Percentiles rank a stretch among this genome's conserved stretches.
Conservation (phyloP, 1,140 invertebrate genomes). For the Eciton burchellii region DNA sequence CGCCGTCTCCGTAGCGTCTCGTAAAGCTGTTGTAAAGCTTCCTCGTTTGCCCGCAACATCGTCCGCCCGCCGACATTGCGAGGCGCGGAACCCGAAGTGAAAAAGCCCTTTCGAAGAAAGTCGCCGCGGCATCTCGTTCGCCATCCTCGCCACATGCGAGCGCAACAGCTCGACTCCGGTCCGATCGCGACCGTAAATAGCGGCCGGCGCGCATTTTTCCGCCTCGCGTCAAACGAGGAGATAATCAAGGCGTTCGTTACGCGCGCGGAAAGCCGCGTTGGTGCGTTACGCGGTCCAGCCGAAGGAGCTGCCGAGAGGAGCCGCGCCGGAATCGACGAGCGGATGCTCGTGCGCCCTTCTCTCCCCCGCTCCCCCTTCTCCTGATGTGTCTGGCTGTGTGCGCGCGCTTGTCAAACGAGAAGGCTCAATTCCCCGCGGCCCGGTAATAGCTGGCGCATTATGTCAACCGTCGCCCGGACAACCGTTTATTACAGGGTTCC, state of each 20-base stretch:
- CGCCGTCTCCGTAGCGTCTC: too few species aligned
- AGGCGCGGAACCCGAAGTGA: too few species aligned
- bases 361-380: neutral
- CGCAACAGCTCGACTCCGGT: neutral
- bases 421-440: slow-evolving; percentile 75
- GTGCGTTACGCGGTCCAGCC: slow-evolving; percentile 44
- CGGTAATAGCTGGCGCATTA: slow-evolving; percentile 83
- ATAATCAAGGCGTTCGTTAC: slow-evolving; percentile 60
- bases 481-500: slow-evolving; percentile 83
- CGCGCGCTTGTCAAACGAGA: slow-evolving; percentile 76
- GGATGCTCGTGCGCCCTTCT: slow-evolving; percentile 1
- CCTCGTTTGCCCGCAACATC: too few species aligned
- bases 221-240: slow-evolving; percentile 45
- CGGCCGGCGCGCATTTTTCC: slow-evolving; percentile 48
- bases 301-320: too few species aligned
- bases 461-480: slow-evolving; percentile 84
- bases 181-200: slow-evolving; percentile 16
- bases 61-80: too few species aligned
- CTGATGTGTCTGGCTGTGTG: too few species aligned
- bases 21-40: too few species aligned
- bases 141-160: neutral
- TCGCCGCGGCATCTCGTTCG: neutral
- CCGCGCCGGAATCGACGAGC: slow-evolving; percentile 50
- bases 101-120: too few species aligned
- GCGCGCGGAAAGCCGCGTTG: slow-evolving; percentile 35